Evolutionary conservation across 2,797 vertebrate genomes (phyloP).

Genomic region (Dipus sagitta): DNA sequence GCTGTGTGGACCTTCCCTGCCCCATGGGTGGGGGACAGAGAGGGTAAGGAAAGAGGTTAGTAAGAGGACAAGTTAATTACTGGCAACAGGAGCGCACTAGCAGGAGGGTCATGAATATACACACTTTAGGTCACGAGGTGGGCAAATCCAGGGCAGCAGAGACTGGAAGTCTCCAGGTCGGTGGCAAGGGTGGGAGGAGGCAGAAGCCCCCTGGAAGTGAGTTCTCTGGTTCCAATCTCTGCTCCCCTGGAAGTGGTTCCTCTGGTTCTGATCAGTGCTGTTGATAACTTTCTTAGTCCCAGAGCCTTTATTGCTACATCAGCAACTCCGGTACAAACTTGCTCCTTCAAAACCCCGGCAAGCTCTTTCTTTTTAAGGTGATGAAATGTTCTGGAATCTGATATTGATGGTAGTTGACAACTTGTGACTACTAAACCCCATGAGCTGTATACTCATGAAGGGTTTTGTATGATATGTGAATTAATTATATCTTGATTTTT

Average conservation of each 20-base stretch:
- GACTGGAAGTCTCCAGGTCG: neutral
- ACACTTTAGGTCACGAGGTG: neutral
- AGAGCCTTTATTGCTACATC: neutral
- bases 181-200: too few species aligned
- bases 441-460: neutral
- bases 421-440: neutral
- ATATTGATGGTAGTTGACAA: neutral
- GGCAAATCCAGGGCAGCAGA: neutral
- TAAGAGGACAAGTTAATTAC: neutral
- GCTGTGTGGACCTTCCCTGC: neutral
- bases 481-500: neutral
- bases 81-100: neutral
- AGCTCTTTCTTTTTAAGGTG: neutral
- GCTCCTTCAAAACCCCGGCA: slow-evolving; percentile 13
- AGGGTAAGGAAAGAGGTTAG: neutral
- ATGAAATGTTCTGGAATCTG: slow-evolving; percentile 34
- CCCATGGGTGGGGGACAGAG: neutral
- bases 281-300: neutral
- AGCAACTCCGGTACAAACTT: neutral
- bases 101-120: neutral
- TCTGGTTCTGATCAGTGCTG: neutral
- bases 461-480: neutral
- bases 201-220: slow-evolving; percentile 5
- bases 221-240: neutral
- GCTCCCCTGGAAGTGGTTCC: neutral